phyloP scores from a whole-genome alignment of 1,140 invertebrate genomes.

The Drosophila repleta region DNA sequence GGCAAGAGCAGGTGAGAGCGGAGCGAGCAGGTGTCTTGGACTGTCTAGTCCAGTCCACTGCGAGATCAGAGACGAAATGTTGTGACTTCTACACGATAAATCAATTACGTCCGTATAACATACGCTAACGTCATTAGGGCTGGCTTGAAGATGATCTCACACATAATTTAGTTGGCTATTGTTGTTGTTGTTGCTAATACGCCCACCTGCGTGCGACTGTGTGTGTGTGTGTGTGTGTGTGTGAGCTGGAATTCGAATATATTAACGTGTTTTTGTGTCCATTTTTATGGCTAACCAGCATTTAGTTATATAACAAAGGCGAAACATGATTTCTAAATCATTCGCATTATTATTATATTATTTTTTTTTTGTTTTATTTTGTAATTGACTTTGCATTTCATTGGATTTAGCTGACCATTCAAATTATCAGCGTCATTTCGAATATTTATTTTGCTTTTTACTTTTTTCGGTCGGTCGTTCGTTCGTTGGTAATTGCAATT shows the following conservation, averaged over 20 bases:
- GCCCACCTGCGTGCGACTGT: no score
- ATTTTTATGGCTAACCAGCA: slow-evolving; percentile 1
- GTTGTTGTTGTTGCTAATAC: slow-evolving; percentile 7
- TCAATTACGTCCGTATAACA: slow-evolving; percentile 11
- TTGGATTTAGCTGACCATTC: neutral
- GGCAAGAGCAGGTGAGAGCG: slow-evolving; percentile 47
- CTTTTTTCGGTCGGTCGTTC: no score
- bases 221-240: slow-evolving; percentile 11
- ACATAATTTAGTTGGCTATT: slow-evolving; percentile 17
- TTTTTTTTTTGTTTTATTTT: slow-evolving; percentile 2
- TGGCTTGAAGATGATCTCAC: slow-evolving; percentile 39
- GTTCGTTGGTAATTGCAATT: slow-evolving; percentile 2
- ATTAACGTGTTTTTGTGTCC: slow-evolving; percentile 3
- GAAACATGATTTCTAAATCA: slow-evolving; percentile 13
- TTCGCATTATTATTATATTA: neutral
- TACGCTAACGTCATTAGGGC: neutral
- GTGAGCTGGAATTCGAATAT: slow-evolving; percentile 3
- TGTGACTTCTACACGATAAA: slow-evolving; percentile 21
- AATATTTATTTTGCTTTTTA: neutral
- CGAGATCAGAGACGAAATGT: slow-evolving; percentile 3
- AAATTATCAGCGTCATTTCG: neutral
- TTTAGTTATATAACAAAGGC: slow-evolving; percentile 7
- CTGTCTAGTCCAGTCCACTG: no score
- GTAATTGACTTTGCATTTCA: slow-evolving; percentile 2
- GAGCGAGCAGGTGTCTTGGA: slow-evolving; percentile 43